Evolutionary conservation across 1,140 invertebrate species (phyloP).

Genomic region (Procambarus clarkii): DNA sequence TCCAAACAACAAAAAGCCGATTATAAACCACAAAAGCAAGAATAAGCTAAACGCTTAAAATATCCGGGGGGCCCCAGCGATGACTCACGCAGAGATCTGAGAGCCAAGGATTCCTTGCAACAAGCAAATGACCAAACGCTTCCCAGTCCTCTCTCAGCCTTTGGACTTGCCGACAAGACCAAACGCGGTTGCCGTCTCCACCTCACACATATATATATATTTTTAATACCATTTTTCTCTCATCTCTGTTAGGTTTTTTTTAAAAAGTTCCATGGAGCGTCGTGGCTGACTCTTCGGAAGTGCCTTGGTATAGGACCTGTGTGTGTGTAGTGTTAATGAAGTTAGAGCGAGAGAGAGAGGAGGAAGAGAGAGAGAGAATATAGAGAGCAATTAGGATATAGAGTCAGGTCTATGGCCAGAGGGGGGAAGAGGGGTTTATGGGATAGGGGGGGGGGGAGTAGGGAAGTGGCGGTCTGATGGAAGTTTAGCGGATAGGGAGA

Average conservation of each 20-base stretch:
- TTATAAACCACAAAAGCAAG: not conserved
- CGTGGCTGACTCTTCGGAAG: not conserved
- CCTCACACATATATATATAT: too few species aligned
- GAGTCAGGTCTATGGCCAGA: not conserved
- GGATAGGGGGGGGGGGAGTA: not conserved
- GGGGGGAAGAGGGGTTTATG: not conserved
- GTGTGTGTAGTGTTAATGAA: not conserved
- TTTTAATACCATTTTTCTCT: not conserved
- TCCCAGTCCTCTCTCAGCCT: constrained; percentile 5
- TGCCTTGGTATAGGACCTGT: too few species aligned
- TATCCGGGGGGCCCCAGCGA: not conserved
- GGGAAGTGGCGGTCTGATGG: constrained; percentile 5
- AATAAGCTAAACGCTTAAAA: not conserved
- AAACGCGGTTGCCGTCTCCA: constrained; percentile 34
- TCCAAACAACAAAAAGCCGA: not conserved
- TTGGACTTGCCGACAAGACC: constrained; percentile 57
- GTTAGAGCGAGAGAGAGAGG: not conserved
- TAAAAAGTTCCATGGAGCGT: not conserved
- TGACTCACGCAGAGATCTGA: not conserved
- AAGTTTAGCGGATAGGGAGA: constrained; percentile 13
- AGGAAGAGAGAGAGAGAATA: not conserved
- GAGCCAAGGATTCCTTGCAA: constrained; percentile 27
- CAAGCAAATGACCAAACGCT: constrained; percentile 49
- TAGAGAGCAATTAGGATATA: not conserved
- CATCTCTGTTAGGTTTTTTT: not conserved